Evolutionary conservation across 2,797 vertebrate species (phyloP), one percentile per base, ranked within the genome.

Genomic region (Pterois miles): DNA sequence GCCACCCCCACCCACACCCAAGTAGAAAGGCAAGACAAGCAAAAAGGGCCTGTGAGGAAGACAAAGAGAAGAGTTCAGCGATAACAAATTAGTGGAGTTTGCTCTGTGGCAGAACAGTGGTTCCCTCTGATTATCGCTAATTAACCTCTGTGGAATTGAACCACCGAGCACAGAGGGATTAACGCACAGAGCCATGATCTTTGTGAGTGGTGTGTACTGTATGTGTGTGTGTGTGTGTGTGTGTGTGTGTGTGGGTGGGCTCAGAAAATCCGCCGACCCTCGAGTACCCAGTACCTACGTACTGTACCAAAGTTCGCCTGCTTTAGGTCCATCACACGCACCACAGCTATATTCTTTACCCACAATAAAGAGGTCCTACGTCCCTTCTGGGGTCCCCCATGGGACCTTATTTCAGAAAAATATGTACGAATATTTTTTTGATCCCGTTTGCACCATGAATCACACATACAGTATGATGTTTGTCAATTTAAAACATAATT

Each of bases 121-220:
- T 90, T 93, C 81, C 85, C 72, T 88, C 92, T 93, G 88, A 94
- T 95, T 93, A 93, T 89, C 84, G 84, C 88, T 94, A 95, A 95
- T 95, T 95, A 95, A 93, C 91, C 94, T 94, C 92, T 20, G 27
- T 88, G 92, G 94, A 93, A 88, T 89, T 90, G 75, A 90, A 87
- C 57, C 87, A 82, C 50, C 70, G 76, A 68, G 70, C 88, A 83
- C 72, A 82, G 82, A 87, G 81, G 91, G 92, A 93, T 91, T 91
- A 84, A 71, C 9, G 13, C 83, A 88, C 52, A 85, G 62, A 90
- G 62, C 85, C 62, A 66, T 79, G 81, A 81, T 88, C 84, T 73
- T 13, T 81, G 63, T 71, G 59, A 80, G 48, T 72, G 54, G 64
- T 33, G 33, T 63, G 34, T 48, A 46, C 43, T 46, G 18, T 46